Conservation (phyloP, 2,888 invertebrate species). For the Hipparchia semele region DNA sequence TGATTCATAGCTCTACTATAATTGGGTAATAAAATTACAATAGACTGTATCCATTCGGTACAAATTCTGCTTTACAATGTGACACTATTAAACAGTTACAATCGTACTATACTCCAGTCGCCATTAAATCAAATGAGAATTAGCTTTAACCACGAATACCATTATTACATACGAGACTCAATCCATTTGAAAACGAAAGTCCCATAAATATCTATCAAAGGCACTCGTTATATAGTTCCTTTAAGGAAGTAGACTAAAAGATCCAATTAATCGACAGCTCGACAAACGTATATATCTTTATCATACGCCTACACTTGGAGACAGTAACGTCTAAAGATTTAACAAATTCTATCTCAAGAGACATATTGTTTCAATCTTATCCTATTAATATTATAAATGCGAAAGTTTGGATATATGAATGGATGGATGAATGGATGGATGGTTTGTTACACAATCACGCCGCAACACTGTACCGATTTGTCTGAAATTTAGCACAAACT, state of each 20-base stretch:
- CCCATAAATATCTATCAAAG: conserved; percentile 2
- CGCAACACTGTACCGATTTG: too few relatives aligned
- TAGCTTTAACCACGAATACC: conserved; percentile 10
- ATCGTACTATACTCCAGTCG: neutral
- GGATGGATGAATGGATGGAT: too few relatives aligned
- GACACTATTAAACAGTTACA: neutral
- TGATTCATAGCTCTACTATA: too few relatives aligned
- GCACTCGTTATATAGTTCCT: conserved; percentile 1
- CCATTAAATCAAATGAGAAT: conserved; percentile 7
- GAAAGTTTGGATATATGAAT: too few relatives aligned
- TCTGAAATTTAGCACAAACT: too few relatives aligned
- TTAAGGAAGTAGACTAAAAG: conserved; percentile 9
- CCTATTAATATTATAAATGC: too few relatives aligned
- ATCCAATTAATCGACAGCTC: conserved; percentile 7
- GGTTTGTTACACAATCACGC: too few relatives aligned
- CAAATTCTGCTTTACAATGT: neutral
- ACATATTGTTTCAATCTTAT: neutral
- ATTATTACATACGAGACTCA: conserved; percentile 8
- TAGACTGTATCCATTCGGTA: neutral
- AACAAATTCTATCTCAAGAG: neutral
- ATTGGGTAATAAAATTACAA: neutral
- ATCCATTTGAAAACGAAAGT: conserved; percentile 15
- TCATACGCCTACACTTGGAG: conserved; percentile 11
- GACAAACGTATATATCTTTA: conserved; percentile 13
- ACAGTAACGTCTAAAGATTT: conserved; percentile 10